Evolutionary conservation across 1,140 invertebrate genomes (phyloP), one percentile per base, ranked within the genome.

Genomic region (Drosophila navojoa): DNA sequence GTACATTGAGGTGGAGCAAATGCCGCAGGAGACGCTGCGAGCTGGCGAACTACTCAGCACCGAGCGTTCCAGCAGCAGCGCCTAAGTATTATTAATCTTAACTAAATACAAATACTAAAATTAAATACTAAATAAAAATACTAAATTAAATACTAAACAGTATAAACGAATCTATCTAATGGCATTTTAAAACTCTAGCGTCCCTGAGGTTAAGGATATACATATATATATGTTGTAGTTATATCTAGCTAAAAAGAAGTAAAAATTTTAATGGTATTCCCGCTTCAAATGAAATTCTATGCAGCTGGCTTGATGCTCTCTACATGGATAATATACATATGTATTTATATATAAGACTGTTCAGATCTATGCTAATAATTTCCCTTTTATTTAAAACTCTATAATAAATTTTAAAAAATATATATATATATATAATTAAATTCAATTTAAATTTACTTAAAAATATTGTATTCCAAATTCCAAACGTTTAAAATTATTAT

Each of bases 1-100:
- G 52, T 92, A 92, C 50, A 92, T 92, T 7, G 91, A 92, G 44
- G 90, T 92, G n/a, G 91, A 92, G 62, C 89, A 92, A 40, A 59
- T 92, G 32, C 75, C 81, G 19, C 72, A 75, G 4, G 84, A 89
- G 47, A 77, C 73, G 5, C 27, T 16, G 29, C 70, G 84, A n/a
- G 9, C 73, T 16, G 58, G 32, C 11, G 79, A 89, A 1, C 45
- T 54, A 1, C 38, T 61, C 13, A n/a, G 67, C 60, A 54, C 80
- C n/a, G 82, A 87, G 27, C 86, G 79, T 22, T 71, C 79, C 52
- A 87, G 84, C 63, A 87, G 64, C 44, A 89, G 84, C 76, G 76
- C 82, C 52, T 87, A 15, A 58, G 22, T 16, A 47, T 40, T 45
- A 53, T 11, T 38, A 38, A 11, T 10, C 6, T 2, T 38, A 35